phyloP scores from a whole-genome alignment of 2,113 vertebrate genomes.

The Campylomormyrus tamandua region DNA sequence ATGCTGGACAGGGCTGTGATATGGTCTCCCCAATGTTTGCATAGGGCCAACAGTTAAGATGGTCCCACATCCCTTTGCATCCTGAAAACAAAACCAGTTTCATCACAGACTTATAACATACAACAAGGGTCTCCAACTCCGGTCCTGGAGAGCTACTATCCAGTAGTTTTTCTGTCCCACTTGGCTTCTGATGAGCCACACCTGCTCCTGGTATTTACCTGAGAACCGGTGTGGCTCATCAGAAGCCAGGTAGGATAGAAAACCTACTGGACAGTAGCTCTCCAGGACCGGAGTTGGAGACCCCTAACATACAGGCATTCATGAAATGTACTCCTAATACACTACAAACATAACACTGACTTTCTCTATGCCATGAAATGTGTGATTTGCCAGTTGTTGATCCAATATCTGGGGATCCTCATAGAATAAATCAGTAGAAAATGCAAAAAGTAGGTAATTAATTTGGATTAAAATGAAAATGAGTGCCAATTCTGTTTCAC shows the following conservation, averaged over 20 bases:
- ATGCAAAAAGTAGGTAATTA: background rate
- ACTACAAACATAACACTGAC: background rate
- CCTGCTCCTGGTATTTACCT: no score
- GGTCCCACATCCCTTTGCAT: conserved; percentile 78
- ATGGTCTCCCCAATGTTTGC: conserved; percentile 64
- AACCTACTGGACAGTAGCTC: no score
- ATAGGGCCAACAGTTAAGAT: conserved; percentile 81
- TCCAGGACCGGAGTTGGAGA: no score
- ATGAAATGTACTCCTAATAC: background rate
- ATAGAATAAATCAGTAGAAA: background rate
- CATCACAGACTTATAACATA: background rate
- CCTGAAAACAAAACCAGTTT: conserved; percentile 29
- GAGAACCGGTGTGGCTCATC: no score
- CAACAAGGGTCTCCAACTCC: no score
- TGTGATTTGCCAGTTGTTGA: background rate
- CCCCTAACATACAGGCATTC: background rate
- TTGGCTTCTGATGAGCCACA: no score
- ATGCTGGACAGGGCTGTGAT: conserved; percentile 65
- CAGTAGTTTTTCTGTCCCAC: no score
- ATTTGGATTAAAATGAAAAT: background rate
- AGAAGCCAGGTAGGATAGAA: no score
- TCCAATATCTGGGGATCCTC: background rate
- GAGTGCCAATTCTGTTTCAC: background rate
- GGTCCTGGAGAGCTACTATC: no score
- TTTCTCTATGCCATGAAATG: background rate